phyloP scores from a whole-genome alignment of 2,888 invertebrate species.

The Apamea anceps region DNA sequence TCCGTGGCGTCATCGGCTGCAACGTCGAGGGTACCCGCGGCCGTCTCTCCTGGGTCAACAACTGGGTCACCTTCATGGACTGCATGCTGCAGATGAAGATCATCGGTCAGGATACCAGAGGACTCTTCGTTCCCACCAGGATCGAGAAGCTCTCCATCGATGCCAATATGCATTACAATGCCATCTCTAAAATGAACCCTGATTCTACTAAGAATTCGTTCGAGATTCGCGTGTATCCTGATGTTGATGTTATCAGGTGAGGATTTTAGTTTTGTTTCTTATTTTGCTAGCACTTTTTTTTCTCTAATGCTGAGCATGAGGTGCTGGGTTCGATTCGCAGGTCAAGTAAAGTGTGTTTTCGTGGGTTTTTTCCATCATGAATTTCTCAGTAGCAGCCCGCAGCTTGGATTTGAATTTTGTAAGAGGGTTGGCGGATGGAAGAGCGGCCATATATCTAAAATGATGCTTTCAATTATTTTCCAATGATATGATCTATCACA shows the following conservation, averaged over 20 bases:
- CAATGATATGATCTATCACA: neutral
- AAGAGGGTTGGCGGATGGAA: too few species aligned
- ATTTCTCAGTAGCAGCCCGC: too few species aligned
- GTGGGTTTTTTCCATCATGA: too few species aligned
- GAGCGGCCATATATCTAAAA: neutral
- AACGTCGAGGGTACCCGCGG: slow-evolving; percentile 88
- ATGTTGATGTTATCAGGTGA: slow-evolving; percentile 88
- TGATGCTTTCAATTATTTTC: neutral
- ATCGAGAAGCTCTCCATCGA: slow-evolving; percentile 93
- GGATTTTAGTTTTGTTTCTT: neutral
- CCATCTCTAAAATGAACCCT: slow-evolving; percentile 86
- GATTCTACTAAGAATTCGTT: slow-evolving; percentile 85
- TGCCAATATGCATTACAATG: slow-evolving; percentile 90
- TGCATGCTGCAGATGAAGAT: slow-evolving; percentile 96
- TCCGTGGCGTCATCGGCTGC: slow-evolving; percentile 90
- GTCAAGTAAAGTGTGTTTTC: too few species aligned
- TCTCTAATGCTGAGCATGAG: too few species aligned
- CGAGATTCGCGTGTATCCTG: slow-evolving; percentile 86
- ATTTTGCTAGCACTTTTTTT: neutral
- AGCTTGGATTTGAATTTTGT: too few species aligned
- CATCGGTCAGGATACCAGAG: slow-evolving; percentile 92
- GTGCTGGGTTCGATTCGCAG: too few species aligned
- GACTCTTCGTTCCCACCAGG: slow-evolving; percentile 94
- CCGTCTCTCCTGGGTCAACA: slow-evolving; percentile 92
- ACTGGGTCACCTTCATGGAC: slow-evolving; percentile 97